Evolutionary conservation across 64 coral and sea anemone species (phyloP).

Genomic region (Catalaphyllia jardinei): DNA sequence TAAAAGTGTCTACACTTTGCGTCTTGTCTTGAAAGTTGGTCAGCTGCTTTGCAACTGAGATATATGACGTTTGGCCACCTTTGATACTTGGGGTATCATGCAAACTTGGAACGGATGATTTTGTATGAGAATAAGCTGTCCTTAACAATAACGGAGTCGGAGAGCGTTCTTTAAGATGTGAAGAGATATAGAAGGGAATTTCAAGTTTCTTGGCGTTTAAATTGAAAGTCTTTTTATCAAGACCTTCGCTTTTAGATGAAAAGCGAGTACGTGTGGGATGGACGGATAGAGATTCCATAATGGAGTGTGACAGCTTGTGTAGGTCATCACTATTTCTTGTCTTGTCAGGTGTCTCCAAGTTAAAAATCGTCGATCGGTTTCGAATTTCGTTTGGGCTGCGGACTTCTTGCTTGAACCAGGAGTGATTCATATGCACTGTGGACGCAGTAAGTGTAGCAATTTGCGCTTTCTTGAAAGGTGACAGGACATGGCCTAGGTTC

Average conservation of each 20-base stretch:
- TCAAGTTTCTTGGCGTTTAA: neutral
- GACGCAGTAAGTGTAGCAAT: neutral
- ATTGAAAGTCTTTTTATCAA: neutral
- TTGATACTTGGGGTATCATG: neutral
- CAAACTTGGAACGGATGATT: neutral
- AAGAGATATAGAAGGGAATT: neutral
- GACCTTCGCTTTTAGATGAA: neutral
- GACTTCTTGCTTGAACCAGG: slow-evolving; percentile 1
- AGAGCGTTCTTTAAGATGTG: neutral
- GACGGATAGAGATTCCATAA: neutral
- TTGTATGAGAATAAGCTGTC: neutral
- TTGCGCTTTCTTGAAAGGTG: slow-evolving; percentile 9
- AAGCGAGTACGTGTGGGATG: neutral
- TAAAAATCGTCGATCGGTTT: neutral
- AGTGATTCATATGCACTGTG: neutral
- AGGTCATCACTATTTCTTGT: neutral
- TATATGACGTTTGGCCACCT: neutral
- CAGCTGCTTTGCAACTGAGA: neutral
- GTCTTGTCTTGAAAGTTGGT: neutral
- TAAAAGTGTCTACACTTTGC: neutral
- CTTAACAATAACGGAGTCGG: neutral
- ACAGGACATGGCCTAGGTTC: neutral
- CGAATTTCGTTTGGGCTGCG: neutral
- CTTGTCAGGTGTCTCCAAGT: neutral
- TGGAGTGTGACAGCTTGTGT: neutral